Percentiles rank a stretch among this genome's conserved stretches.
These are phyloP conservation scores for Saguinus imperator DNA, from an alignment of 2,113 vertebrate species.

Conservation along the genomic window DNA sequence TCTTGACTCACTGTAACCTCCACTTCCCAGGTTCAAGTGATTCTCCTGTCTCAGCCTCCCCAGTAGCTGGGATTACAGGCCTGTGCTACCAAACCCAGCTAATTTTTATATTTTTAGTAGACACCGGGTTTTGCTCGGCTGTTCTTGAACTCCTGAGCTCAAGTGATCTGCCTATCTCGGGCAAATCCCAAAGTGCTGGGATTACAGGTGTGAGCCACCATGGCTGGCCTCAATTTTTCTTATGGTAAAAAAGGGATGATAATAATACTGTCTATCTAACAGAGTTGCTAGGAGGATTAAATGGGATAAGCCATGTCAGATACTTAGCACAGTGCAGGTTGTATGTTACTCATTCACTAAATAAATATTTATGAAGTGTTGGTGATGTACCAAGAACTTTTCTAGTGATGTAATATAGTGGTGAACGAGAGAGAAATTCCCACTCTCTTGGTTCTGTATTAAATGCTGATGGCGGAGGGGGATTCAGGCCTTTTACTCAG, in stretches of 20 bases:
- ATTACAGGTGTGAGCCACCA: no score
- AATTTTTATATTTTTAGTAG: no score
- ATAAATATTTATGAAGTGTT: background rate
- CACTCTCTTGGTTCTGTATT: background rate
- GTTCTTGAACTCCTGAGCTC: no score
- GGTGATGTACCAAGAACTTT: background rate
- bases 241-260: background rate
- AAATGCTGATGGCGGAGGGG: background rate
- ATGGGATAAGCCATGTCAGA: background rate
- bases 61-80: no score
- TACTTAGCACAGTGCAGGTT: background rate
- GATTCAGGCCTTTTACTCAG: background rate
- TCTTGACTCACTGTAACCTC: no score
- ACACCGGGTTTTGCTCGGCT: no score
- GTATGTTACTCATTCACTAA: background rate
- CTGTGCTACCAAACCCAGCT: no score
- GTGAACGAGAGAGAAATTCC: background rate
- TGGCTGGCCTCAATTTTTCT: background rate
- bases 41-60: no score
- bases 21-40: no score
- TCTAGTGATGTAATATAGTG: background rate
- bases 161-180: no score
- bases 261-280: background rate
- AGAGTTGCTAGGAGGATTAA: constrained; percentile 3
- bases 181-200: no score